Percentiles rank a stretch among this genome's conserved stretches.
phyloP scores from a whole-genome alignment of 1,140 invertebrate genomes.

The Pararge aegeria region DNA sequence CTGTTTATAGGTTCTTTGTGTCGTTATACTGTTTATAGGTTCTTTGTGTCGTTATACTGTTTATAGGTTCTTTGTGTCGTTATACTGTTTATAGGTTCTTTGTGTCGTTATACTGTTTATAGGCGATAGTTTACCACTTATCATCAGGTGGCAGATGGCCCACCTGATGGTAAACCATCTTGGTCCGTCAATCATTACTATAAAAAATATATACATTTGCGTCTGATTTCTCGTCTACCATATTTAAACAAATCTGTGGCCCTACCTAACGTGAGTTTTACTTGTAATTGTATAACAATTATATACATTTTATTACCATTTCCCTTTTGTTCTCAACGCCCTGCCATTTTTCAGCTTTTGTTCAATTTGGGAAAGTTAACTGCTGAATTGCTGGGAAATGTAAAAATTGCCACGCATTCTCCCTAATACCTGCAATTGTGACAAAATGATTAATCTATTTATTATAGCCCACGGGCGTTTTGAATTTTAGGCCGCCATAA shows the following conservation, averaged over 20 bases:
- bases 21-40: no score
- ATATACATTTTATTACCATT: neutral
- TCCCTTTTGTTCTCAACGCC: neutral
- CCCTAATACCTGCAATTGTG: slow-evolving; percentile 9
- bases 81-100: no score
- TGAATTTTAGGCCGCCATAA: slow-evolving; percentile 1
- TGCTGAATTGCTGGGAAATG: slow-evolving; percentile 4
- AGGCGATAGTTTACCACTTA: no score
- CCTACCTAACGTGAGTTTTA: neutral
- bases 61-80: no score
- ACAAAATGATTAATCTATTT: slow-evolving; percentile 11
- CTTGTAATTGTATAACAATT: slow-evolving; percentile 8
- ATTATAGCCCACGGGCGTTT: slow-evolving; percentile 5
- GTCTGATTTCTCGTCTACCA: neutral
- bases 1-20: no score
- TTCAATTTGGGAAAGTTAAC: neutral
- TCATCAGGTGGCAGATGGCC: no score
- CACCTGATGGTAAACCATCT: no score
- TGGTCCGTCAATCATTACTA: no score
- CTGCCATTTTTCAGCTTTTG: neutral
- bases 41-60: no score
- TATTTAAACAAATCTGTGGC: neutral
- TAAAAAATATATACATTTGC: no score
- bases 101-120: no score
- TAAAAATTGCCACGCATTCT: slow-evolving; percentile 1